phyloP scores from a whole-genome alignment of 2,797 vertebrate genomes.

The Periophthalmus magnuspinnatus region DNA sequence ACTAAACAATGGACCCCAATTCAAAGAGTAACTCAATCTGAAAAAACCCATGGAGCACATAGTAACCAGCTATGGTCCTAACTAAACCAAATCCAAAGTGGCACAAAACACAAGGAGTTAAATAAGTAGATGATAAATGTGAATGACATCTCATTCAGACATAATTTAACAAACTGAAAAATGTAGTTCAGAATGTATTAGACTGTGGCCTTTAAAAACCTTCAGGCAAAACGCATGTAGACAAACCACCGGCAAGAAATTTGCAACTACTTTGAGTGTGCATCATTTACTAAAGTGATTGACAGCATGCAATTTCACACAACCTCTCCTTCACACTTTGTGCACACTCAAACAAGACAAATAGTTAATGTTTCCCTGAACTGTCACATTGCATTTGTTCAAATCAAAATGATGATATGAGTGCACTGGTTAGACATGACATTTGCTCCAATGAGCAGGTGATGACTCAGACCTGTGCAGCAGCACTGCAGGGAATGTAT shows the following conservation, averaged over 20 bases:
- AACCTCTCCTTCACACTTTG: slow-evolving; percentile 39
- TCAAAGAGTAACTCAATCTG: slow-evolving; percentile 90
- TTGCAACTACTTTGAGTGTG: slow-evolving; percentile 35
- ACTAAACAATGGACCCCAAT: slow-evolving; percentile 86
- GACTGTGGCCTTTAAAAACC: slow-evolving; percentile 37
- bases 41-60: slow-evolving; percentile 89
- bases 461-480: slow-evolving; percentile 61
- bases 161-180: slow-evolving; percentile 60
- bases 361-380: slow-evolving; percentile 73
- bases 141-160: slow-evolving; percentile 45
- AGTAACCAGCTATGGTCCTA: slow-evolving; percentile 70
- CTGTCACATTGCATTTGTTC: slow-evolving; percentile 56
- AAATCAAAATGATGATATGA: slow-evolving; percentile 32
- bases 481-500: slow-evolving; percentile 67
- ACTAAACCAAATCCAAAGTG: slow-evolving; percentile 39
- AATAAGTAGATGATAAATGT: slow-evolving; percentile 44
- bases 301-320: slow-evolving; percentile 68
- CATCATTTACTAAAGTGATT: slow-evolving; percentile 53
- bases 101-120: slow-evolving; percentile 23
- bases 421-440: slow-evolving; percentile 42
- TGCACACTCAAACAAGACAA: slow-evolving; percentile 53
- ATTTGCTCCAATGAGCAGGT: slow-evolving; percentile 56
- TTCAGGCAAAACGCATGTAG: slow-evolving; percentile 37
- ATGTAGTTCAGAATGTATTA: slow-evolving; percentile 42
- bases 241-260: slow-evolving; percentile 67